These are phyloP conservation scores for Elaeidobius kamerunicus DNA, from an alignment of 2,888 invertebrate species.

Conservation along the genomic window DNA sequence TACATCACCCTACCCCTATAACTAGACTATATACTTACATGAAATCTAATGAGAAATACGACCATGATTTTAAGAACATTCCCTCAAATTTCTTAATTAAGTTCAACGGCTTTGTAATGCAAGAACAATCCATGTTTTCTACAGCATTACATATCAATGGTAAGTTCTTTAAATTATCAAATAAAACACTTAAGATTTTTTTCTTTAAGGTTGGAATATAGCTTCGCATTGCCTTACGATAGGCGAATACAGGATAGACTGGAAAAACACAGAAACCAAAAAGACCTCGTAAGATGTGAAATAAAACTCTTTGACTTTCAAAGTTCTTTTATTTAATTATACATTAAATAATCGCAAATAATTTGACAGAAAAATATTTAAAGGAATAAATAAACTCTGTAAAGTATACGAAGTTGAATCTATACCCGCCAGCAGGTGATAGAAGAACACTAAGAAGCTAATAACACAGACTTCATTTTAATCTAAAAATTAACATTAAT, in stretches of 20 bases:
- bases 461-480: constrained; percentile 8
- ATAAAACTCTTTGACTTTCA: too few species aligned
- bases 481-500: neutral
- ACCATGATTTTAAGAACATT: constrained; percentile 34
- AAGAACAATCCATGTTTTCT: constrained; percentile 45
- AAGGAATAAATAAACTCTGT: too few species aligned
- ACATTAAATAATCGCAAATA: too few species aligned
- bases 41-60: constrained; percentile 39
- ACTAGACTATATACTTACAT: constrained; percentile 42
- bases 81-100: constrained; percentile 37
- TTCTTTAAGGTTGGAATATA: constrained; percentile 45
- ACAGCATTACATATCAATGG: constrained; percentile 45
- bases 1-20: constrained; percentile 44
- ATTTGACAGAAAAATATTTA: too few species aligned
- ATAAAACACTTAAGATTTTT: constrained; percentile 1
- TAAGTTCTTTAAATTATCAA: constrained; percentile 29
- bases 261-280: constrained; percentile 28
- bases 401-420: neutral
- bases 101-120: constrained; percentile 43
- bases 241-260: constrained; percentile 46
- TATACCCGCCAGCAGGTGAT: constrained; percentile 23
- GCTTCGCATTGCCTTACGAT: constrained; percentile 44
- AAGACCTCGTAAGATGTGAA: constrained; percentile 29
- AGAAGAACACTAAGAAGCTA: constrained; percentile 8
- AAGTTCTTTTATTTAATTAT: too few species aligned